Percentiles rank a stretch among this genome's conserved stretches.
phyloP scores from a whole-genome alignment of 2,888 invertebrate species.

The Bellardia bayeri region DNA sequence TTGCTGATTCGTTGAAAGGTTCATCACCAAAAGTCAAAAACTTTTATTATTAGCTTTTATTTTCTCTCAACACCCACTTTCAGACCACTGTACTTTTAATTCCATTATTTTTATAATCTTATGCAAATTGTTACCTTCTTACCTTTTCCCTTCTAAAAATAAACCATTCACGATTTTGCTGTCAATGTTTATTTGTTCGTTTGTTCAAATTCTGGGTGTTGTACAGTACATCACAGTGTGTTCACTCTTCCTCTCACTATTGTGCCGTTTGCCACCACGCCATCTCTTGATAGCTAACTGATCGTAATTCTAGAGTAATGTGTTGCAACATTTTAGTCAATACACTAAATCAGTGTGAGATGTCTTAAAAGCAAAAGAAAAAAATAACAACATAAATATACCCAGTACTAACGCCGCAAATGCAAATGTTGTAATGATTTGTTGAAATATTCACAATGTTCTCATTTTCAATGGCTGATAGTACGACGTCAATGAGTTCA shows the following conservation, averaged over 20 bases:
- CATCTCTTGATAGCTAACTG: slow-evolving; percentile 29
- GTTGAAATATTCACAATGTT: slow-evolving; percentile 54
- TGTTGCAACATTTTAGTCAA: slow-evolving; percentile 57
- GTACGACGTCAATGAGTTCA: neutral
- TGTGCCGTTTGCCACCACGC: neutral
- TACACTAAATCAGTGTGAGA: slow-evolving; percentile 40
- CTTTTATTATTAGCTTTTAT: neutral
- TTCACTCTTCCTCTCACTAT: neutral
- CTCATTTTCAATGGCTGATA: slow-evolving; percentile 37
- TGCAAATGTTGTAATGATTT: slow-evolving; percentile 50
- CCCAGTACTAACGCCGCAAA: slow-evolving; percentile 30
- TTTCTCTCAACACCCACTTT: neutral
- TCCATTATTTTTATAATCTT: slow-evolving; percentile 29
- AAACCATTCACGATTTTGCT: slow-evolving; percentile 63
- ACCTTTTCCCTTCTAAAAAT: slow-evolving; percentile 62
- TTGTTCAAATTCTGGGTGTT: slow-evolving; percentile 33
- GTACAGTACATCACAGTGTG: neutral
- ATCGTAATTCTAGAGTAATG: slow-evolving; percentile 56
- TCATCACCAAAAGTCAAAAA: too few species aligned
- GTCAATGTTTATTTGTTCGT: slow-evolving; percentile 69
- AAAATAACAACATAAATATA: neutral
- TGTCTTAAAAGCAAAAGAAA: slow-evolving; percentile 12
- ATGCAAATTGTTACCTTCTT: slow-evolving; percentile 25
- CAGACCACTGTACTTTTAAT: slow-evolving; percentile 40
- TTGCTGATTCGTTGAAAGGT: too few species aligned